phyloP scores from a whole-genome alignment of 2,797 vertebrate species.

The Crenichthys baileyi region DNA sequence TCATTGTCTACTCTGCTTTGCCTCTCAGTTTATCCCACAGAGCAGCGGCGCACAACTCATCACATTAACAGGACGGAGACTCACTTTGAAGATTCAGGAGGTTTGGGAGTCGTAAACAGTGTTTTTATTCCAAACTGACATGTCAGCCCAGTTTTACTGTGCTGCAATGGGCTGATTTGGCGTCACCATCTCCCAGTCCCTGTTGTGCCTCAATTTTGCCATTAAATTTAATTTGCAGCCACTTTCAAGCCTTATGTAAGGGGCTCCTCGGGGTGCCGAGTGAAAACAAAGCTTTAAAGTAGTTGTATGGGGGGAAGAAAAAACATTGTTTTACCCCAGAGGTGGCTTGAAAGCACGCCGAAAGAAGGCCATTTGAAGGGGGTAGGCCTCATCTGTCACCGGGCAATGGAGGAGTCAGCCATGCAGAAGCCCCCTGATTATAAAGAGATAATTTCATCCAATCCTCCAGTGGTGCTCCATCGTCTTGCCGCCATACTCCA shows the following conservation, averaged over 20 bases:
- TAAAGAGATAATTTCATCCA: conserved; percentile 81
- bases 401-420: conserved; percentile 76
- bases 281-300: conserved; percentile 70
- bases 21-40: conserved; percentile 59
- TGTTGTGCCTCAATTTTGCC: conserved; percentile 42
- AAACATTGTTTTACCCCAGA: conserved; percentile 77
- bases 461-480: conserved; percentile 73
- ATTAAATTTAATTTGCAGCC: conserved; percentile 53
- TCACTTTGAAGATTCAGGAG: conserved; percentile 54
- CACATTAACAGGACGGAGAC: conserved; percentile 52
- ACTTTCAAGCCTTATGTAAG: conserved; percentile 56
- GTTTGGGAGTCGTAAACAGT: conserved; percentile 49
- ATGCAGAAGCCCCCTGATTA: conserved; percentile 80
- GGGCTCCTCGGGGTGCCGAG: conserved; percentile 48
- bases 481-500: conserved; percentile 72
- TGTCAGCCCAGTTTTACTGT: conserved; percentile 27
- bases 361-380: conserved; percentile 76
- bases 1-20: conserved; percentile 65
- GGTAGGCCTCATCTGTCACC: conserved; percentile 77
- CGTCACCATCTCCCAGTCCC: conserved; percentile 22
- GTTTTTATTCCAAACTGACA: conserved; percentile 54
- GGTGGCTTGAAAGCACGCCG: conserved; percentile 67
- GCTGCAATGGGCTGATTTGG: conserved; percentile 30
- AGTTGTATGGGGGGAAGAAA: conserved; percentile 60
- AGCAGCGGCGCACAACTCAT: conserved; percentile 51